These are phyloP conservation scores for Torymus auratus DNA, from an alignment of 2,888 invertebrate genomes.

Conservation along the genomic window DNA sequence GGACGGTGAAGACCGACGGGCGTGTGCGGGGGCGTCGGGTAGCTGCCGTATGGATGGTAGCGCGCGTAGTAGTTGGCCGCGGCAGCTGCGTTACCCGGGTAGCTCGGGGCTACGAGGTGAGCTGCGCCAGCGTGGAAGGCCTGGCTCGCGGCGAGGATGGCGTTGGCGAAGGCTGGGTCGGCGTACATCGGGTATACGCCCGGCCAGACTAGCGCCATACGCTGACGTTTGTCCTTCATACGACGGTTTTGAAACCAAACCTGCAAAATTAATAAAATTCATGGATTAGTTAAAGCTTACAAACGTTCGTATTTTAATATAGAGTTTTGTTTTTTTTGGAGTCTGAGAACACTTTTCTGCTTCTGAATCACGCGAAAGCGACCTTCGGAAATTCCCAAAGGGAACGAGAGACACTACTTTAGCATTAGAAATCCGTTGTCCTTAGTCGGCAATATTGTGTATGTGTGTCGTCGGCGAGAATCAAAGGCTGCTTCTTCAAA, in stretches of 20 bases:
- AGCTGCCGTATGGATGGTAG: slow-evolving; percentile 80
- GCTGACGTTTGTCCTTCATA: slow-evolving; percentile 98
- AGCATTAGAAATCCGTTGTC: slow-evolving; percentile 24
- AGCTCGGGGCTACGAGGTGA: slow-evolving; percentile 77
- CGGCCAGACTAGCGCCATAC: slow-evolving; percentile 96
- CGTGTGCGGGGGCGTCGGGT: slow-evolving; percentile 78
- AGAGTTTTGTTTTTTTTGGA: neutral
- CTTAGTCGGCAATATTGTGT: neutral
- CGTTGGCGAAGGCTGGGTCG: slow-evolving; percentile 95
- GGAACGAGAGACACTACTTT: too few species aligned
- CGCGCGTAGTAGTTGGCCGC: slow-evolving; percentile 79
- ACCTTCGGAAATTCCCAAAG: too few species aligned
- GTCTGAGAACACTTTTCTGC: too few species aligned
- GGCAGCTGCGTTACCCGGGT: slow-evolving; percentile 79
- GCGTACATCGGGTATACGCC: slow-evolving; percentile 89
- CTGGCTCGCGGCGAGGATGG: slow-evolving; percentile 88
- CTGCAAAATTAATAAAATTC: slow-evolving; percentile 77
- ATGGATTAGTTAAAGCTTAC: neutral
- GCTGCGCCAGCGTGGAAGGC: slow-evolving; percentile 73
- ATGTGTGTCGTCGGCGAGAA: slow-evolving; percentile 11
- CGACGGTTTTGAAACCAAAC: slow-evolving; percentile 98
- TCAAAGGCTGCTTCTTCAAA: slow-evolving; percentile 29
- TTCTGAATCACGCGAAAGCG: too few species aligned
- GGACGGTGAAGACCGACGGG: slow-evolving; percentile 71
- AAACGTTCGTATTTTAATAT: neutral